These are phyloP conservation scores for Tapirus indicus DNA, from an alignment of 2,797 vertebrate species.

Conservation along the genomic window DNA sequence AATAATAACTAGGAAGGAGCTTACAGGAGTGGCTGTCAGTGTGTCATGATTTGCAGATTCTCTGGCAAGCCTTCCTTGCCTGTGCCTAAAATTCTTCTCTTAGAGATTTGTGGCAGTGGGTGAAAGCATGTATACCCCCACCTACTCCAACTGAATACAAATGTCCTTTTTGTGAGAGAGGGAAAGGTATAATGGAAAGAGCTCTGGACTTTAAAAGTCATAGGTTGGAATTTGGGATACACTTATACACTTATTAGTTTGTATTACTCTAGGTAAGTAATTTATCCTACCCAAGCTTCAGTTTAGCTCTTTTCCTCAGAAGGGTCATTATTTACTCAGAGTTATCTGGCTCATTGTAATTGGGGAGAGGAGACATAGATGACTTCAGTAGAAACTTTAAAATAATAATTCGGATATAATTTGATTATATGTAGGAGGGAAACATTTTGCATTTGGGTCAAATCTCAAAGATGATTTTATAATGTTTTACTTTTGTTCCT, in stretches of 20 bases:
- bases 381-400: constrained; percentile 31
- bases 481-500: constrained; percentile 6
- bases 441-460: background rate
- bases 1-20: background rate
- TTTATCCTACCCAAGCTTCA: background rate
- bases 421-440: constrained; percentile 9
- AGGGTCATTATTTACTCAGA: background rate
- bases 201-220: background rate
- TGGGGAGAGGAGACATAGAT: background rate
- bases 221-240: background rate
- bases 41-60: background rate
- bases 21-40: background rate
- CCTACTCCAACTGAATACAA: background rate
- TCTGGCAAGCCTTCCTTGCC: background rate
- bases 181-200: background rate
- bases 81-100: constrained; percentile 6
- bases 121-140: background rate
- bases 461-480: constrained; percentile 58
- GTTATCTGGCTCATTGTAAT: background rate
- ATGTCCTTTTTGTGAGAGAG: background rate
- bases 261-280: background rate
- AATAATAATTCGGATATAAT: constrained; percentile 32
- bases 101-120: background rate
- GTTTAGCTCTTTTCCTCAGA: constrained; percentile 30
- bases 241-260: background rate